Conservation (phyloP, 1,140 invertebrate species). For the Geopemphigus sp. region DNA sequence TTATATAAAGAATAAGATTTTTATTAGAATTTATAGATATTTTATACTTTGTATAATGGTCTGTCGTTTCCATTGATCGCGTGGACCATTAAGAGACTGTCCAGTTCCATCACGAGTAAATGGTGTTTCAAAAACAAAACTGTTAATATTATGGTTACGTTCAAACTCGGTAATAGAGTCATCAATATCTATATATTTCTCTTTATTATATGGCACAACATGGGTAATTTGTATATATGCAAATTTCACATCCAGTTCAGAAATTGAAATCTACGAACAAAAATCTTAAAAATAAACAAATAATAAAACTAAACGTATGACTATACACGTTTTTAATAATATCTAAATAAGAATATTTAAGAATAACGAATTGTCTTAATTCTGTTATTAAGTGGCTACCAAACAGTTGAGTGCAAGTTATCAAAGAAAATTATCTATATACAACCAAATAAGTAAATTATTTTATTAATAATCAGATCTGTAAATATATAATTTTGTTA, state of each 20-base stretch:
- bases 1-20: constrained; percentile 54
- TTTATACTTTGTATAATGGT: constrained; percentile 57
- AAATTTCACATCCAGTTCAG: constrained; percentile 75
- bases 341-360: too few species aligned
- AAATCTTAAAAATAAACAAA: background rate
- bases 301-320: too few species aligned
- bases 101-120: constrained; percentile 78
- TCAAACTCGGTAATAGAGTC: constrained; percentile 67
- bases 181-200: constrained; percentile 64
- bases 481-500: too few species aligned
- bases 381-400: too few species aligned
- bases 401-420: too few species aligned
- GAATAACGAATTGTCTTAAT: too few species aligned
- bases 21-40: background rate
- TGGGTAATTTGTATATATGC: constrained; percentile 92
- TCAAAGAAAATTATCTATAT: too few species aligned
- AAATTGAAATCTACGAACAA: constrained; percentile 67
- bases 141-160: constrained; percentile 79
- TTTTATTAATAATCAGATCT: too few species aligned
- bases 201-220: constrained; percentile 75
- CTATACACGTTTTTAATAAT: too few species aligned
- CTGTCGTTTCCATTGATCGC: constrained; percentile 84
- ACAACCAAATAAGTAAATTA: too few species aligned
- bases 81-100: constrained; percentile 70
- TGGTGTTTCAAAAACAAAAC: constrained; percentile 90